Evolutionary conservation across 1,140 invertebrate genomes (phyloP), one percentile per base, ranked within the genome.

Genomic region (Drosophila equinoxialis): DNA sequence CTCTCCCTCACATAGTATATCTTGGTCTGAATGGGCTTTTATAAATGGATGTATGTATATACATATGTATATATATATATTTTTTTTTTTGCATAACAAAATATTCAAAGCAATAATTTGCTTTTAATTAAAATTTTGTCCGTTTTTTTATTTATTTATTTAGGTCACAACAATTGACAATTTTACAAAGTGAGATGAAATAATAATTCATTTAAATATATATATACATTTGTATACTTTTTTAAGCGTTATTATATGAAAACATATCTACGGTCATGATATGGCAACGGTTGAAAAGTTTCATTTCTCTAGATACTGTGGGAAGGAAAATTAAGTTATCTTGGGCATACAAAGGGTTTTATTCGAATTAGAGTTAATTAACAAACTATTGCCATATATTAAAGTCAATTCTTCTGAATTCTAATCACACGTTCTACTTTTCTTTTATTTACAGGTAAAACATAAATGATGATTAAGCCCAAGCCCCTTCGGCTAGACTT

Each of bases 91-190:
- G 70, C 64, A 68, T 64, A 68, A 81, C 81, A 75, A 86, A 85
- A 85, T 85, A 85, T 85, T 86, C 78, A 81, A 81, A 70, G 73
- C 71, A 86, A 85, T 85, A 86, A 86, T 85, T 86, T 81, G 71
- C 71, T 79, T 86, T 86, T 85, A 85, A 85, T 85, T 85, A 85
- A 85, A 80, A 77, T 74, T 81, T 70, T 65, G 54, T 68, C 41
- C 60, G 48, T 69, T 64, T 64, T 79, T 71, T 30, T 77, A 70
- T 79, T 83, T 83, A 79, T 85, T 81, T 85, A 85, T 86, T 81
- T 78, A 73, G 74, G 74, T 76, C 68, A 71, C 64, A 64, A 64
- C 80, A 79, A 76, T 73, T 83, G 76, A 76, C 72, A 84, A 72
- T 75, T 78, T 74, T 39, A 77, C 59, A 51, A 33, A 30, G 17